Percentiles rank a stretch among this genome's conserved stretches.
Evolutionary conservation across 2,113 vertebrate genomes (phyloP).

Genomic region (Oceanodroma tethys): DNA sequence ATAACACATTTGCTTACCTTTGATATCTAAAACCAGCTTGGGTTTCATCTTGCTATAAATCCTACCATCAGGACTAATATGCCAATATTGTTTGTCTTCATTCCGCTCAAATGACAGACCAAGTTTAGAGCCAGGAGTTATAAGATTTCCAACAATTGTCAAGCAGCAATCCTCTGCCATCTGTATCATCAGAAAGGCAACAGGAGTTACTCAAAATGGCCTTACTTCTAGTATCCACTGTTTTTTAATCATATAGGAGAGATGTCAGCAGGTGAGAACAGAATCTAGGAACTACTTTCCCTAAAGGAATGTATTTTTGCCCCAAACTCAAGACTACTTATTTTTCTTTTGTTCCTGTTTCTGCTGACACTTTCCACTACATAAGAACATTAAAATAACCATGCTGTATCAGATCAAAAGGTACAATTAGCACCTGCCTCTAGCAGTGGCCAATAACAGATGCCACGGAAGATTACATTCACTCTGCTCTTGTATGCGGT

Average conservation of each 20-base stretch:
- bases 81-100: conserved; percentile 86
- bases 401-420: neutral
- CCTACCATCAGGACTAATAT: conserved; percentile 82
- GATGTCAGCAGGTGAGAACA: neutral
- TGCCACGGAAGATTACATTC: neutral
- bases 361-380: neutral
- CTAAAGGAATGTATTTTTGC: conserved; percentile 3
- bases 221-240: neutral
- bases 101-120: conserved; percentile 82
- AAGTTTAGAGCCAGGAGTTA: conserved; percentile 86
- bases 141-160: conserved; percentile 81
- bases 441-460: neutral
- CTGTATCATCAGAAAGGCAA: conserved; percentile 66
- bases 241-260: neutral
- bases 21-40: conserved; percentile 89
- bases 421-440: neutral
- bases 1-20: conserved; percentile 83
- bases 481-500: neutral
- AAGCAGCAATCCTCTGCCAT: conserved; percentile 88
- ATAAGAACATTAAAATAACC: neutral
- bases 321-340: neutral
- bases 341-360: neutral
- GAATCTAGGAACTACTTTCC: neutral
- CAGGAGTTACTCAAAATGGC: neutral
- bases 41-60: conserved; percentile 85